These are phyloP conservation scores for Picathartes gymnocephalus DNA, from an alignment of 2,113 vertebrate species.

Conservation along the genomic window DNA sequence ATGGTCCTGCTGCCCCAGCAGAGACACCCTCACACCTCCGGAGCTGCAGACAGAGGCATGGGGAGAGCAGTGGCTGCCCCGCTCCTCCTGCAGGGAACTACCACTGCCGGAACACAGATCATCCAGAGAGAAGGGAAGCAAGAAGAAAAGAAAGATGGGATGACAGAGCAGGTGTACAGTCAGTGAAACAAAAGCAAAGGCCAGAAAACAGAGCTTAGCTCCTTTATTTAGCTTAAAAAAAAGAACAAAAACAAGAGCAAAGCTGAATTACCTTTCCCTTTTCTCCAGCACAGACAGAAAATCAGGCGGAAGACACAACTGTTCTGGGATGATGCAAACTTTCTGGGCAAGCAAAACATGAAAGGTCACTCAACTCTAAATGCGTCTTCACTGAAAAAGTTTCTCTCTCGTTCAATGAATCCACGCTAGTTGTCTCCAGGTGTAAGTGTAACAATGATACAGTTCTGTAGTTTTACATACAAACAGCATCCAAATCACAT, in stretches of 20 bases:
- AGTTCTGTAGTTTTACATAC: not conserved
- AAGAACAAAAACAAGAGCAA: not conserved
- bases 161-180: not conserved
- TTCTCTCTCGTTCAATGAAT: not conserved
- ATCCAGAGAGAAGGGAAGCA: not conserved
- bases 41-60: not conserved
- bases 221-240: not conserved
- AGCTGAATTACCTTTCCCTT: not conserved
- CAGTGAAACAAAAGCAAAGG: not conserved
- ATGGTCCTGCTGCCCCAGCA: not conserved
- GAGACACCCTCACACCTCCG: accelerated
- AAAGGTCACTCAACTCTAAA: not conserved
- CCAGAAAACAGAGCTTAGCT: not conserved
- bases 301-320: not conserved
- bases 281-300: not conserved
- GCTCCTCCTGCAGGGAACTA: not conserved
- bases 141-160: not conserved
- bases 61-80: not conserved
- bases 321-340: not conserved
- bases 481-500: not conserved
- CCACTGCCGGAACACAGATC: not conserved
- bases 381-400: not conserved
- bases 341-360: not conserved
- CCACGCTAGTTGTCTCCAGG: not conserved
- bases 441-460: not conserved